Base-by-base conservation (phyloP, 2,888 invertebrate genomes). In the Phrixothrix hirtus region DNA sequence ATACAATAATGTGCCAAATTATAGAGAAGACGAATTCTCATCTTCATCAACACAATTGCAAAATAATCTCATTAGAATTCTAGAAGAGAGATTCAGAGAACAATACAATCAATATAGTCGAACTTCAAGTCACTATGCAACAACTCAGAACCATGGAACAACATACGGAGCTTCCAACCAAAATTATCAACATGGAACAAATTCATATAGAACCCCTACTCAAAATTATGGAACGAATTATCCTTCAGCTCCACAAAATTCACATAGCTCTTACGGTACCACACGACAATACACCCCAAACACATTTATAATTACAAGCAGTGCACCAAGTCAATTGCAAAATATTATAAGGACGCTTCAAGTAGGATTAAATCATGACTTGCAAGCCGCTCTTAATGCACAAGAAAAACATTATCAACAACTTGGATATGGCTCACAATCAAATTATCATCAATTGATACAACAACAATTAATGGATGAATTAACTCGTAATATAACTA, bases 21-120 rank as follows among this genome's bases (percentile, higher is more conserved):
- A 73, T 57, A 66, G 67, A 44, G 36, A 61, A 9, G 65, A 62
- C 12, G 75, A 73, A 57, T 65, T 73, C 34, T 68, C 70, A 15
- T 69, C 61, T 46, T 61, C 70, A 32, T 70, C 66, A 42, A 57
- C 64, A 34, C 72, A 73, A 57, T 65, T 73, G 13, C 69, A 74
- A 45, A 61, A 62, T 17, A 73, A 74, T 55, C 59, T 75, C 29
- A 54, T 70, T 0, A 62, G 66, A 4, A 71, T 73, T 44, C 46
- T 67, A 10, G 55, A 57, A 27, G 56, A 58, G 1, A 46, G 46
- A 14, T 55, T 63, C 17, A 49, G 53, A 29, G 47, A 56, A 12
- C 61, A 64, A 26, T 60, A 30, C 11, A 26, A 9, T 14, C 46
- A 46, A 38, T 34, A 37, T 21, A 31, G 12, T 26, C 17, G 16